These are phyloP conservation scores for Masnerella sp. DNA, from an alignment of 2,888 invertebrate genomes.

Conservation along the genomic window DNA sequence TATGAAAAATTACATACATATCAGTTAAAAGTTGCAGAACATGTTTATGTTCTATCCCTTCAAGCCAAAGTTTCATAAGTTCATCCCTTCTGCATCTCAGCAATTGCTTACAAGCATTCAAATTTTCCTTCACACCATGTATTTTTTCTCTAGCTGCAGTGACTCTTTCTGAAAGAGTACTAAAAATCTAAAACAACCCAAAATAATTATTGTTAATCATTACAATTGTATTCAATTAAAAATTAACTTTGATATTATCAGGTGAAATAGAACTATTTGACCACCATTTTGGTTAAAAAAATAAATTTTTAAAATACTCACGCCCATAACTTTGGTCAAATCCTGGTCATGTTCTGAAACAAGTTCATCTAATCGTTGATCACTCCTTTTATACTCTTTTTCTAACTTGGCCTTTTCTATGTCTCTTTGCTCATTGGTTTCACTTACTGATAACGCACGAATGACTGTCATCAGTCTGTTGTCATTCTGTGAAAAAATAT, in stretches of 20 bases:
- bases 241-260: too few relatives aligned
- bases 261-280: too few relatives aligned
- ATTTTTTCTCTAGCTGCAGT: constrained; percentile 87
- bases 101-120: constrained; percentile 90
- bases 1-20: constrained; percentile 82
- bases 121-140: constrained; percentile 87
- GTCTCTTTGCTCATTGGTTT: constrained; percentile 94
- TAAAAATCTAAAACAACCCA: constrained; percentile 83
- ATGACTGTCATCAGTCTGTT: constrained; percentile 94
- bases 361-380: constrained; percentile 91
- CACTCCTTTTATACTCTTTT: constrained; percentile 94
- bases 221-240: too few relatives aligned
- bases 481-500: constrained; percentile 82
- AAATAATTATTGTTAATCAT: too few relatives aligned
- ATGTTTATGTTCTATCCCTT: constrained; percentile 97
- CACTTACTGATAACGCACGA: constrained; percentile 94
- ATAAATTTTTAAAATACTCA: constrained; percentile 64
- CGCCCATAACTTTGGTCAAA: constrained; percentile 89
- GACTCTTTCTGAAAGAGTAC: constrained; percentile 87
- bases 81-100: constrained; percentile 95
- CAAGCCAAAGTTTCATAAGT: constrained; percentile 94
- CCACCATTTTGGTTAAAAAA: too few relatives aligned
- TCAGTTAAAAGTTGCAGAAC: constrained; percentile 92
- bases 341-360: constrained; percentile 93
- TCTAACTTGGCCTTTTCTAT: constrained; percentile 96